Percentiles rank a stretch among this genome's conserved stretches.
Conservation (phyloP, 2,113 vertebrate genomes). For the Tor tambroides region DNA sequence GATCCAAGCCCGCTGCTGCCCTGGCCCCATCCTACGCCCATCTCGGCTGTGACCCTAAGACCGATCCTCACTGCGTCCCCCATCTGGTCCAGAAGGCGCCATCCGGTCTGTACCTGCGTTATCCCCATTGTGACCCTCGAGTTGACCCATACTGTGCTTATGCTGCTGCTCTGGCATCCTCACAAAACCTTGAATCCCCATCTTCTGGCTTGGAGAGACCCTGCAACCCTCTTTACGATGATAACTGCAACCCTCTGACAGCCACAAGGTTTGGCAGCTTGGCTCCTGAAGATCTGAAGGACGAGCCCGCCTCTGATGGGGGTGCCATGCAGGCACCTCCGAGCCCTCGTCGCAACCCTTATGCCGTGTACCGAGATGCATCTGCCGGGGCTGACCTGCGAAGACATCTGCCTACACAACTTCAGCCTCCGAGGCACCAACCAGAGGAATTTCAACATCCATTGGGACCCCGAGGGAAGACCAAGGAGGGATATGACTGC, state of each 20-base stretch:
- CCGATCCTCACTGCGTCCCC: slow-evolving; percentile 71
- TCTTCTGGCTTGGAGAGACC: slow-evolving; percentile 54
- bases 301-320: slow-evolving; percentile 63
- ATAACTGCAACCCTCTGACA: slow-evolving; percentile 77
- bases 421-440: slow-evolving; percentile 52
- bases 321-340: slow-evolving; percentile 64
- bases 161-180: slow-evolving; percentile 59
- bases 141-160: slow-evolving; percentile 73
- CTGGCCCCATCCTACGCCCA: slow-evolving; percentile 74
- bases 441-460: slow-evolving; percentile 68
- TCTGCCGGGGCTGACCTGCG: slow-evolving; percentile 61
- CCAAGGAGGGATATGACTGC: slow-evolving; percentile 81
- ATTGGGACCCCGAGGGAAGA: slow-evolving; percentile 77
- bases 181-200: slow-evolving; percentile 43
- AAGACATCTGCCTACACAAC: slow-evolving; percentile 46
- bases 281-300: slow-evolving; percentile 59
- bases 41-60: slow-evolving; percentile 77
- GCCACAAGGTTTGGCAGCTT: slow-evolving; percentile 65
- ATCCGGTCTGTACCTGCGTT: slow-evolving; percentile 68
- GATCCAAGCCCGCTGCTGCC: slow-evolving; percentile 64
- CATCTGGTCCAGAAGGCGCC: slow-evolving; percentile 70
- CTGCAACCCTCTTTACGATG: slow-evolving; percentile 78
- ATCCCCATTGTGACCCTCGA: slow-evolving; percentile 74
- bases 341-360: slow-evolving; percentile 66
- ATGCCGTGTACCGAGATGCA: slow-evolving; percentile 67